Conservation (phyloP, 64 coral and sea anemone species). For the Montipora efflorescens region DNA sequence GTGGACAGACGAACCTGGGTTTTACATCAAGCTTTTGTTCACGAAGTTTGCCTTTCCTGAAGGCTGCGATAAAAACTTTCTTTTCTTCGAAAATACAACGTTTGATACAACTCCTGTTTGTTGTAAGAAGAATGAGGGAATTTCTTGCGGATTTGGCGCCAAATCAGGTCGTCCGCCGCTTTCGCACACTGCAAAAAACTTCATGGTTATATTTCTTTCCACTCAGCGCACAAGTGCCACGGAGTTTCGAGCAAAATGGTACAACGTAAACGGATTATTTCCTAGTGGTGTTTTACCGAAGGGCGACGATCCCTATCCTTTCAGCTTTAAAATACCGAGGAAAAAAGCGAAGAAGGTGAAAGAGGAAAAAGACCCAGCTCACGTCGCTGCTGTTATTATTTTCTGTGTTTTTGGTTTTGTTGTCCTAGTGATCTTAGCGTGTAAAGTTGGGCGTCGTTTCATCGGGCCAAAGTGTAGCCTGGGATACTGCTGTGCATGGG, state of each 20-base stretch:
- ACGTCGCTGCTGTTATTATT: neutral
- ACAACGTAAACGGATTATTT: conserved; percentile 14
- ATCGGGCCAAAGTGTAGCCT: neutral
- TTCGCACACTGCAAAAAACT: conserved; percentile 3
- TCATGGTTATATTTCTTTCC: conserved; percentile 1
- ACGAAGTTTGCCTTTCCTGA: conserved; percentile 1
- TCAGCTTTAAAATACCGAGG: neutral
- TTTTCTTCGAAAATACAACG: neutral
- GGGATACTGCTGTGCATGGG: conserved; percentile 12
- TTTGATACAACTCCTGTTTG: too few species aligned
- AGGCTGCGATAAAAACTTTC: neutral
- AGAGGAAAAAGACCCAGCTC: neutral
- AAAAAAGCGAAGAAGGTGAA: neutral
- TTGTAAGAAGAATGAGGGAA: too few species aligned
- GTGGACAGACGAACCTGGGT: neutral
- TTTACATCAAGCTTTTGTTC: conserved; percentile 33
- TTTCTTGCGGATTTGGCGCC: neutral
- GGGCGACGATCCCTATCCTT: neutral
- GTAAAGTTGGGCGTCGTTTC: conserved; percentile 3
- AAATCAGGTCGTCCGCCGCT: neutral
- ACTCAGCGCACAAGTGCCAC: neutral
- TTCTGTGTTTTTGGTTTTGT: conserved; percentile 1
- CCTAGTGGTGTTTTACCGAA: conserved; percentile 10
- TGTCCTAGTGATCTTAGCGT: neutral
- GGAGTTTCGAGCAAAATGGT: conserved; percentile 2